Evolutionary conservation across 2,797 vertebrate genomes (phyloP), one percentile per base, ranked within the genome.

Genomic region (Myotis planiceps): DNA sequence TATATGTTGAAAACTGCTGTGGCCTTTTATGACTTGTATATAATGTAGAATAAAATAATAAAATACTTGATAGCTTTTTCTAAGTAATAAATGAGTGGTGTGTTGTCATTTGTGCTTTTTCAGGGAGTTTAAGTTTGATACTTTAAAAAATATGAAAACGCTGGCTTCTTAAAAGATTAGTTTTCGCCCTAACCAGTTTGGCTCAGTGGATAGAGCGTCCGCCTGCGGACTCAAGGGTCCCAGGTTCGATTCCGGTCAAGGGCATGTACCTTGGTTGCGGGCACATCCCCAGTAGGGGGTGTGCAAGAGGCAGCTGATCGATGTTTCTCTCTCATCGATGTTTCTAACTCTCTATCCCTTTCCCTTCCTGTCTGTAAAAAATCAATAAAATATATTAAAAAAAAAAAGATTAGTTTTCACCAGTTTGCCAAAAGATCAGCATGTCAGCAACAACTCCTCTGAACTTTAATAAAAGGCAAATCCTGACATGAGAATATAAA

Each of bases 21-120:
- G 99, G 99, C 99, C 98, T 99, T 99, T 98, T 98, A 98, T 96
- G 98, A 98, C 95, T 95, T 99, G 99, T 99, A 99, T 97, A 99
- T 99, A 98, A 97, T 99, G 98, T 99, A 99, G 98, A 99, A 98
- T 97, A 98, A 94, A 97, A 98, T 98, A 98, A 98, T 98, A 98
- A 98, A 98, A 97, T 97, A 98, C 98, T 98, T 98, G 98, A 97
- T 98, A 98, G 98, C 97, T 97, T 98, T 98, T 97, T 96, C 97
- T 98, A 98, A 98, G 95, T 98, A 97, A 97, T 76, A 97, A 95
- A 66, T 88, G 55, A 81, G 88, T 92, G 80, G 29, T 92, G 82
- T 96, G 27, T 94, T 88, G 72, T 96, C 79, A 53, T 95, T 94
- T 96, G 55, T 95, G 80, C 19, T 89, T 87, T 92, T 95, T 60